These are phyloP conservation scores for Mamestra brassicae DNA, from an alignment of 2,888 invertebrate species.

Conservation along the genomic window DNA sequence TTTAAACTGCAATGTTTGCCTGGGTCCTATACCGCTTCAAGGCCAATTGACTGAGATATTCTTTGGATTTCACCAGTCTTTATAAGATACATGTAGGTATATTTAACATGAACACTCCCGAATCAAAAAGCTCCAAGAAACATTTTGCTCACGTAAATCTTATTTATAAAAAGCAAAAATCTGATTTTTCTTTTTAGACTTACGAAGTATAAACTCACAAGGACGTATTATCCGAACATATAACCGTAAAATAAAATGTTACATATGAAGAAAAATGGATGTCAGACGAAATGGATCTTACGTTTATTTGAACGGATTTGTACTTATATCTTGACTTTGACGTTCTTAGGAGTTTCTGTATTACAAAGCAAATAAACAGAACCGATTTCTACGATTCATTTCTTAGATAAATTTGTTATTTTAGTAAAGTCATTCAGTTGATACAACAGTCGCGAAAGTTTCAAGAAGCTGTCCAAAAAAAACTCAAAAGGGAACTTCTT, in stretches of 20 bases:
- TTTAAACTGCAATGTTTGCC: not conserved
- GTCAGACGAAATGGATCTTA: constrained; percentile 43
- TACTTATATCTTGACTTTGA: constrained; percentile 21
- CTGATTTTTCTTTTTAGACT: constrained; percentile 23
- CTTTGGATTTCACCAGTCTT: not conserved
- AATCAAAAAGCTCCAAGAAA: constrained; percentile 23
- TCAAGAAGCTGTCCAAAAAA: too few species aligned
- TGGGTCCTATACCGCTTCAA: not conserved
- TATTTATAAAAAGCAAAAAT: constrained; percentile 47
- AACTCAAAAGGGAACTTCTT: too few species aligned
- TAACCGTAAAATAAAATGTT: constrained; percentile 30
- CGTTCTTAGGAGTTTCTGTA: constrained; percentile 19
- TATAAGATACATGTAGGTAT: not conserved
- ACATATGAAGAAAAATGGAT: constrained; percentile 41
- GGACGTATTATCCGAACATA: constrained; percentile 24
- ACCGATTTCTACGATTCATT: constrained; percentile 18
- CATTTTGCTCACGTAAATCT: constrained; percentile 29
- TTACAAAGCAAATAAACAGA: constrained; percentile 26
- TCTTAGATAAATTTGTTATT: not conserved
- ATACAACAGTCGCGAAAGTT: too few species aligned
- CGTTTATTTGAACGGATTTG: constrained; percentile 41
- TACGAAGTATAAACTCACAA: constrained; percentile 13
- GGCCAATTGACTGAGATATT: not conserved
- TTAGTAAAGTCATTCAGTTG: too few species aligned
- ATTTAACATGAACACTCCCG: not conserved